These are phyloP conservation scores for Apis cerana DNA, from an alignment of 1,140 invertebrate species.

Conservation along the genomic window DNA sequence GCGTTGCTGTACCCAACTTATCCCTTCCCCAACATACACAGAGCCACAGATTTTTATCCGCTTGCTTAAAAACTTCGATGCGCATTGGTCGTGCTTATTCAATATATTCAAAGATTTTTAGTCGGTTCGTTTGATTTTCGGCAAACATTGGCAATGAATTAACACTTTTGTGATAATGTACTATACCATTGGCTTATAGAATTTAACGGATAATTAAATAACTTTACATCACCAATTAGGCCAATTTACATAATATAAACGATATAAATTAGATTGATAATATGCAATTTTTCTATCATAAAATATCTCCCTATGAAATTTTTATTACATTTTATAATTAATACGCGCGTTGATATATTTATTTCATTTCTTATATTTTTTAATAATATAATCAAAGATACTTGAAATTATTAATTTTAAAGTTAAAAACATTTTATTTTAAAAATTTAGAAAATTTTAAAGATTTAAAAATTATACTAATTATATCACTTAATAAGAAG, in stretches of 20 bases:
- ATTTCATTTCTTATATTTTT: too few species aligned
- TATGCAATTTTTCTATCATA: too few species aligned
- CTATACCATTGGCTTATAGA: not conserved
- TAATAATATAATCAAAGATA: too few species aligned
- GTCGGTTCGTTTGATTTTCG: conserved; percentile 10
- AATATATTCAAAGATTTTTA: not conserved
- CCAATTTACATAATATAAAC: not conserved
- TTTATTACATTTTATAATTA: too few species aligned
- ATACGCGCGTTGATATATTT: too few species aligned
- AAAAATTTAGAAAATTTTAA: too few species aligned
- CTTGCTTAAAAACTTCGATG: conserved; percentile 21
- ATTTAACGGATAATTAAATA: not conserved
- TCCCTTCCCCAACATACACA: conserved; percentile 35
- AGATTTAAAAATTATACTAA: too few species aligned
- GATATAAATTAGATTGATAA: too few species aligned
- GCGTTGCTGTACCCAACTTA: conserved; percentile 10
- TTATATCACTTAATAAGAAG: too few species aligned
- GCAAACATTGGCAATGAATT: not conserved
- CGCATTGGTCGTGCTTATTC: not conserved
- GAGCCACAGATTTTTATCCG: conserved; percentile 28
- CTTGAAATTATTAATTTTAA: too few species aligned
- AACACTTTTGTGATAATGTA: not conserved
- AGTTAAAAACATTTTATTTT: too few species aligned
- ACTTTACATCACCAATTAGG: not conserved
- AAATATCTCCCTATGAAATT: too few species aligned